Base-by-base conservation (phyloP, 2,797 vertebrate species). In the Perodicticus potto region DNA sequence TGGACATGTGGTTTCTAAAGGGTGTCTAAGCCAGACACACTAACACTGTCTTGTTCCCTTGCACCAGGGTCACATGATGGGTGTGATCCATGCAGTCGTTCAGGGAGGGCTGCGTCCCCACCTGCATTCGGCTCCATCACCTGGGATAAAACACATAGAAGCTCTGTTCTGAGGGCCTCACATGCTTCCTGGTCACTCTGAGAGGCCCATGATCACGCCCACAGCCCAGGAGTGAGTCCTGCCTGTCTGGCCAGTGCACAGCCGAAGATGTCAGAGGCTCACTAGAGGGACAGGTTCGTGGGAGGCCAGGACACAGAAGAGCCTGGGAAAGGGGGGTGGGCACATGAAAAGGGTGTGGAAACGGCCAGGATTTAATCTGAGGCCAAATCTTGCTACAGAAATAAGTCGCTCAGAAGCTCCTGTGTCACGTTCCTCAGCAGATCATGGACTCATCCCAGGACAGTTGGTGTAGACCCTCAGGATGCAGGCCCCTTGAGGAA, bases 141-240 rank as follows among this genome's bases (percentile, higher is more conserved):
- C 53, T 45, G 34, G 69, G 29, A 10, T 37, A 65, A 57, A 2
- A 45, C 32, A 53, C 16, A 65, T 0, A 4, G 32, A 80, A 34
- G 32, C 32, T 76, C 40, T 67, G 27, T 34, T 76, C 76, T 57
- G 45, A 5, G 40, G 43, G 7, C 12, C n/a, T 77, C 87, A 61
- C 40, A 37, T 0, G n/a, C 37, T 76, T 59, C 34, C n/a, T 2
- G 25, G 55, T 70, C 57, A n/a, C 59, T 70, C 49, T 55, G 23
- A 61, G 34, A 14, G 14, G 22, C 34, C 67, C 32, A 8, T 0
- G 5, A 14, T 70, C 80, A 76, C 0, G 3, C 3, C 2, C 0
- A 49, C 16, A 53, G 25, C 53, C 6, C 1, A n/a, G 0, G 40
- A 34, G 37, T 70, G 37, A 78, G 37, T 16, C 86, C 45, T 22